Evolutionary conservation across 2,797 vertebrate species (phyloP).

Genomic region (Eulemur coronatus): DNA sequence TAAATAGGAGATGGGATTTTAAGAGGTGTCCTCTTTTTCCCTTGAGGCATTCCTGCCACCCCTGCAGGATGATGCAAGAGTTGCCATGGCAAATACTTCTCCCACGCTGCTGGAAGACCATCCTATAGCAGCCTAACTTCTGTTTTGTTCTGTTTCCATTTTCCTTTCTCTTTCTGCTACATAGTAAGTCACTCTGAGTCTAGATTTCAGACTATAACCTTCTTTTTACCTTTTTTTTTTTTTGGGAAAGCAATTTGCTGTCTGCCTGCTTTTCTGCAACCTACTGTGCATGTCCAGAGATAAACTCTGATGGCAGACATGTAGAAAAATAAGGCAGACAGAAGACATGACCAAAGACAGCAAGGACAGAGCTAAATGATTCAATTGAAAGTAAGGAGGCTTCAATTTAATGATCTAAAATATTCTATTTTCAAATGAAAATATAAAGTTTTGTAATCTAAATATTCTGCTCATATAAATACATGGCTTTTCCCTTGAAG

Average conservation of each 20-base stretch:
- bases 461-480: background rate
- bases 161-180: background rate
- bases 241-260: slow-evolving; percentile 58
- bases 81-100: slow-evolving; percentile 80
- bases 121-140: slow-evolving; percentile 72
- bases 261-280: slow-evolving; percentile 26
- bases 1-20: slow-evolving; percentile 19
- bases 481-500: background rate
- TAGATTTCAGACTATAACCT: slow-evolving; percentile 28
- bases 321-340: background rate
- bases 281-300: background rate
- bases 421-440: background rate
- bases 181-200: slow-evolving; percentile 35
- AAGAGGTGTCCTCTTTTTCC: slow-evolving; percentile 65
- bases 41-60: slow-evolving; percentile 65
- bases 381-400: background rate
- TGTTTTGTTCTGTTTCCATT: slow-evolving; percentile 60
- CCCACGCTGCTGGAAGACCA: slow-evolving; percentile 74
- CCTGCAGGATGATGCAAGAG: slow-evolving; percentile 69
- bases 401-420: slow-evolving; percentile 17
- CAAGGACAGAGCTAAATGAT: background rate
- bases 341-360: background rate
- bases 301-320: background rate
- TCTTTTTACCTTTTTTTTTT: slow-evolving; percentile 17
- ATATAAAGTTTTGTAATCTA: slow-evolving; percentile 24